Base-by-base conservation (phyloP, 2,113 vertebrate genomes). In the Rhinopomastus cyanomelas region DNA sequence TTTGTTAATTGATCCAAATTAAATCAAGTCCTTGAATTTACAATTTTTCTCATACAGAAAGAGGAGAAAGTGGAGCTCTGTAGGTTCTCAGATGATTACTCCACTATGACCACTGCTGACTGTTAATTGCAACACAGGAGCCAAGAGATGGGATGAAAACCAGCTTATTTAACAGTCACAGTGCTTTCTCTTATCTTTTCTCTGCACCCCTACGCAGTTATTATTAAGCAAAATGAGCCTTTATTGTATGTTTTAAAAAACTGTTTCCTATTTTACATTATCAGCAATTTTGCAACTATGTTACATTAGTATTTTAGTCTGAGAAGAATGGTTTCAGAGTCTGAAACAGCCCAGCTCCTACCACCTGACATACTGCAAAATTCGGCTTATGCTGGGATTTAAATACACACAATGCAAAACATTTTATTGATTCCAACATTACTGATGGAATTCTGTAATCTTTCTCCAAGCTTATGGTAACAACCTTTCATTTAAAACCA, bases 41-140 rank as follows among this genome's bases (percentile, higher is more conserved):
- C 53, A 42, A 25, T 19, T 27, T 46, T 78, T 21, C 49, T 20
- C 30, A 4, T 5, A 7, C 18, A 61, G 60, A 49, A 51, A 27
- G 25, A 77, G 26, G 14, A 80, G 29, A 18, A n/a, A n/a, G n/a
- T n/a, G n/a, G n/a, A n/a, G n/a, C n/a, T n/a, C n/a, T n/a, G n/a
- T 3, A 19, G 1, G 11, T 7, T 77, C 48, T 56, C 37, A 74
- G 21, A 32, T 32, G 23, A 42, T 83, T 57, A 27, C 76, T 75
- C 55, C 69, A 67, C 73, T 48, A 1, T 2, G 6, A 57, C 25
- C 80, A 25, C 7, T 5, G 32, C 79, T 78, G 89, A 83, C 56
- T 34, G 12, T 91, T 91, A 91, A 94, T 76, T 92, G 82, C 89
- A 55, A 72, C 61, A 94, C 25, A 17, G 57, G 53, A 74, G 21